phyloP scores from a whole-genome alignment of 2,888 invertebrate genomes.

The Papilio gigon region DNA sequence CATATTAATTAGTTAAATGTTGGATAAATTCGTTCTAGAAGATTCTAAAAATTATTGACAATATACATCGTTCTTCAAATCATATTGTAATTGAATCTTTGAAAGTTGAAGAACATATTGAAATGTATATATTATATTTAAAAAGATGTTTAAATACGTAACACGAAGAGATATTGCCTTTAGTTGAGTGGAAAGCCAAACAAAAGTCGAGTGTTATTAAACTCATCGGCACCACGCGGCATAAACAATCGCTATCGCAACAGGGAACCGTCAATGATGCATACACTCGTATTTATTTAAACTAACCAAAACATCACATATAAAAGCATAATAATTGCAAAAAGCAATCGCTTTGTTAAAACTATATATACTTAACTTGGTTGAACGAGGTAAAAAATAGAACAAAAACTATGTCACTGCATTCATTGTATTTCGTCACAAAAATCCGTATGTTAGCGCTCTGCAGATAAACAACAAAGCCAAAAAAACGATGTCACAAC shows the following conservation, averaged over 20 bases:
- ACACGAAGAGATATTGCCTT: constrained; percentile 3
- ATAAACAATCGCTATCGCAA: constrained; percentile 27
- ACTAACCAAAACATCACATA: constrained; percentile 1
- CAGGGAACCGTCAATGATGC: constrained; percentile 10
- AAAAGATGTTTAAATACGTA: constrained; percentile 2
- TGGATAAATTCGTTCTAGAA: too few species aligned
- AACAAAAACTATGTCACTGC: constrained; percentile 30
- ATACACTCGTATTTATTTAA: constrained; percentile 17
- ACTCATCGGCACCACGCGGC: constrained; percentile 24
- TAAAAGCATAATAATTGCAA: background rate
- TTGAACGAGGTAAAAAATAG: constrained; percentile 11
- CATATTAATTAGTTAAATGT: too few species aligned
- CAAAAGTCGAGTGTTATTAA: constrained; percentile 34
- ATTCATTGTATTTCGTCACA: constrained; percentile 25
- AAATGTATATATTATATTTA: background rate
- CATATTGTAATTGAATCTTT: too few species aligned
- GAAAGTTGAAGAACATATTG: background rate
- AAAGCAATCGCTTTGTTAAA: background rate
- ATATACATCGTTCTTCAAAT: too few species aligned
- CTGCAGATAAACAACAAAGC: constrained; percentile 39
- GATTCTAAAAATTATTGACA: too few species aligned
- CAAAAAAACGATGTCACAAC: constrained; percentile 55
- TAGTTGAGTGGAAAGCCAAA: constrained; percentile 28
- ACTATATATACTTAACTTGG: constrained; percentile 27
- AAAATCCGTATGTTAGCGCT: constrained; percentile 15